Evolutionary conservation across 2,797 vertebrate genomes (phyloP).

Genomic region (Mormyrops attenuatus): DNA sequence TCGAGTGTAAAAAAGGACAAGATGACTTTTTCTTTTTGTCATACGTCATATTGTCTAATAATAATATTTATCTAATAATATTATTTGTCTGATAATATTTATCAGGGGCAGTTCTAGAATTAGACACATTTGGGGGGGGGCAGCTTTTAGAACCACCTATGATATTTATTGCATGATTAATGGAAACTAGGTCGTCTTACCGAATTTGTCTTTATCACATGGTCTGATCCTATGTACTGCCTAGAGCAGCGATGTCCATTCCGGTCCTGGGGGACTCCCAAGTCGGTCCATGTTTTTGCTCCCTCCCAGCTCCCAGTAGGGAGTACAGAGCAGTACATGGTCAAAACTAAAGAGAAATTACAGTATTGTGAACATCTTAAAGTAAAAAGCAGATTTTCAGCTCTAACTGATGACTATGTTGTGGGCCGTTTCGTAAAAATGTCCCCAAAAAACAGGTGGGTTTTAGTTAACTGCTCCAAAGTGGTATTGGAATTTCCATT

Average conservation of each 20-base stretch:
- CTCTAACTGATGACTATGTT: neutral
- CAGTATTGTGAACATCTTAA: neutral
- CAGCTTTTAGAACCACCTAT: neutral
- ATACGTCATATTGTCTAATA: neutral
- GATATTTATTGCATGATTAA: neutral
- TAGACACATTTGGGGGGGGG: neutral
- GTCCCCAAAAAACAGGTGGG: neutral
- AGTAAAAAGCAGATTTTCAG: neutral
- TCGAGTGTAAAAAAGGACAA: neutral
- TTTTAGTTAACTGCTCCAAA: neutral
- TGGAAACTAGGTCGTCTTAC: neutral
- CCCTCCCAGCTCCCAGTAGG: neutral
- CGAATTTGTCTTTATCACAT: neutral
- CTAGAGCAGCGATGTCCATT: neutral
- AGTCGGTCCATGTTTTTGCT: neutral
- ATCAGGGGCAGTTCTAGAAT: neutral
- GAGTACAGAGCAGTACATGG: neutral
- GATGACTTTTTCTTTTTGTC: neutral
- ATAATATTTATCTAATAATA: neutral
- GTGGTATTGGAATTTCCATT: neutral
- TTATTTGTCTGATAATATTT: neutral
- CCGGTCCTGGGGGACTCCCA: neutral
- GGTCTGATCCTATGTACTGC: neutral
- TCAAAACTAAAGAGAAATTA: neutral
- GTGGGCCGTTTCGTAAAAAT: neutral